A percentile compares a stretch with the other conserved stretches of the same genome.
These are phyloP conservation scores for Lutraria rhynchaena DNA, from an alignment of 1,140 invertebrate species.

Conservation along the genomic window DNA sequence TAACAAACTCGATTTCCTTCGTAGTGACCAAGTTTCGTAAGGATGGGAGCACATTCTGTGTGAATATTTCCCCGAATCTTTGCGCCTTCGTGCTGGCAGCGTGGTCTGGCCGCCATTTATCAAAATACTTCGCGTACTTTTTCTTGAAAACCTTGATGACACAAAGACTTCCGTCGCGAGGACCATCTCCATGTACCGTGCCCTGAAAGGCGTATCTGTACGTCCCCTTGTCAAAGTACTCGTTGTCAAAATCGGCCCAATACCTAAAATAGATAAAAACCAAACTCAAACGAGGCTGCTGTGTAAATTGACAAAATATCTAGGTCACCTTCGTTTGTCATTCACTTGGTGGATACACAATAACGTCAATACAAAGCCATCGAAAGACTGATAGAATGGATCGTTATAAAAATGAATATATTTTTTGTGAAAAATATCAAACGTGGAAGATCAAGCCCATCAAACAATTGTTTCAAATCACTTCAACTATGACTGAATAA, in stretches of 20 bases:
- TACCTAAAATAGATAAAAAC: background rate
- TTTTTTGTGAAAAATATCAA: too few relatives aligned
- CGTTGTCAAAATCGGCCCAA: slow-evolving; percentile 43
- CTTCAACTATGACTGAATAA: too few relatives aligned
- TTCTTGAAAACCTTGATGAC: slow-evolving; percentile 53
- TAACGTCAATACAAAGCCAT: too few relatives aligned
- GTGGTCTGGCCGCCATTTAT: slow-evolving; percentile 27
- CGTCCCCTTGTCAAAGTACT: slow-evolving; percentile 12
- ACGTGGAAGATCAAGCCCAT: too few relatives aligned
- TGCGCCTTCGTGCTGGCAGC: slow-evolving; percentile 22
- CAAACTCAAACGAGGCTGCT: too few relatives aligned
- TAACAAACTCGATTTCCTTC: slow-evolving; percentile 37
- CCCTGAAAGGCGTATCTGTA: slow-evolving; percentile 21
- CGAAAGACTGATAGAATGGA: too few relatives aligned
- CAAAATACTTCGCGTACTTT: slow-evolving; percentile 25
- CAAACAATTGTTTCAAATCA: too few relatives aligned
- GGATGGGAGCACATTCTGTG: slow-evolving; percentile 8
- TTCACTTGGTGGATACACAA: too few relatives aligned
- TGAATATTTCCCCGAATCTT: slow-evolving; percentile 33
- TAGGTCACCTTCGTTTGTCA: too few relatives aligned
- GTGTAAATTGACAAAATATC: too few relatives aligned
- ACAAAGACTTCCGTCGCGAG: slow-evolving; percentile 17
- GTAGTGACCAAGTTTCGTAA: background rate
- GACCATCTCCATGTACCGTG: slow-evolving; percentile 28
- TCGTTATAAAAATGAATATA: too few relatives aligned